A percentile compares a stretch with the other conserved stretches of the same genome.
These are phyloP conservation scores for Lepus timidus DNA, from an alignment of 2,113 vertebrate species.

Conservation along the genomic window DNA sequence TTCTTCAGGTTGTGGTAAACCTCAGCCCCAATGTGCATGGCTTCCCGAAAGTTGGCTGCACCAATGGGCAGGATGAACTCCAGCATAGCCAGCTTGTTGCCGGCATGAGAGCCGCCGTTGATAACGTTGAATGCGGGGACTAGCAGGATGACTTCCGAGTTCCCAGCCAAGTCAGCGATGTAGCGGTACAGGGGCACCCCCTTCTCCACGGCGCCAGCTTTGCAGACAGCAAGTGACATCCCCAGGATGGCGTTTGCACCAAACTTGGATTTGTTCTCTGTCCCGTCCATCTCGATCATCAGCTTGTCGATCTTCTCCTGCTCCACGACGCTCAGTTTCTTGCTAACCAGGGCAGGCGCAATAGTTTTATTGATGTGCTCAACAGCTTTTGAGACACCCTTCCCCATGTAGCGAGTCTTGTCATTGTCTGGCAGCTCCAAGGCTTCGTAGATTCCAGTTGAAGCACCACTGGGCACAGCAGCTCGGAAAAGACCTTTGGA, in stretches of 20 bases:
- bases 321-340: constrained; percentile 94
- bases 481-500: constrained; percentile 98
- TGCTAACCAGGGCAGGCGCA: constrained; percentile 98
- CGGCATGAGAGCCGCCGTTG: constrained; percentile 97
- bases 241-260: constrained; percentile 98
- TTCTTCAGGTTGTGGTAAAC: constrained; percentile 99
- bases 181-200: constrained; percentile 97
- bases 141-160: constrained; percentile 95
- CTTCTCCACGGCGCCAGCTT: constrained; percentile 98
- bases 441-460: constrained; percentile 98
- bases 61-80: constrained; percentile 98
- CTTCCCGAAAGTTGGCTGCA: constrained; percentile 94
- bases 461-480: constrained; percentile 97
- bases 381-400: constrained; percentile 99
- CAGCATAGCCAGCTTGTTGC: constrained; percentile 99
- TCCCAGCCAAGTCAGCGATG: constrained; percentile 97
- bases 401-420: constrained; percentile 97
- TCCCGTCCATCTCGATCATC: constrained; percentile 99
- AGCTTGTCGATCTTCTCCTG: constrained; percentile 97
- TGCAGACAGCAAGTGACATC: constrained; percentile 98
- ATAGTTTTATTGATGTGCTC: constrained; percentile 99
- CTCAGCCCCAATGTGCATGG: constrained; percentile 97
- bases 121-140: constrained; percentile 99
- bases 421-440: constrained; percentile 99
- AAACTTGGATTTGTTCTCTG: constrained; percentile 99